phyloP scores from a whole-genome alignment of 2,113 vertebrate genomes.

The Halichoerus grypus region DNA sequence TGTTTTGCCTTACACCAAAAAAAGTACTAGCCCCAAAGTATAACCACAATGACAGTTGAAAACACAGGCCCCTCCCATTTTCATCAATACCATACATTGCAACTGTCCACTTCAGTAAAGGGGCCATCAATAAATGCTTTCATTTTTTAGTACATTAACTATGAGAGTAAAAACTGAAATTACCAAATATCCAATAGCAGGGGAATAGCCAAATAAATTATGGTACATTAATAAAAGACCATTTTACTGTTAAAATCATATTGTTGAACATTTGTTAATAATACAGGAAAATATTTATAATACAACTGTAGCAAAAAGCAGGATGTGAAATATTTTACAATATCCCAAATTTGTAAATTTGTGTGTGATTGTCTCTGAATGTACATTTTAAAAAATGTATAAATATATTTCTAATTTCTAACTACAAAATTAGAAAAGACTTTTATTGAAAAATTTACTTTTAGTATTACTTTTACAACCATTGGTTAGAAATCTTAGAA shows the following conservation, averaged over 20 bases:
- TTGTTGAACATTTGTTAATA: neutral
- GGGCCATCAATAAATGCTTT: neutral
- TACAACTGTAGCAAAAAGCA: neutral
- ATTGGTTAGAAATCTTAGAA: conserved; percentile 21
- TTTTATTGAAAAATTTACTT: neutral
- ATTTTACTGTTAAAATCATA: neutral
- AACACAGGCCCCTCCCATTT: neutral
- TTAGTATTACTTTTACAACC: neutral
- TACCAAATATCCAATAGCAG: neutral
- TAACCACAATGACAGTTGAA: neutral
- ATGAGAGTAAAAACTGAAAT: neutral
- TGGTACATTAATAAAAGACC: neutral
- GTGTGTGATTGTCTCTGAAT: neutral
- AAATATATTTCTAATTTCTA: neutral
- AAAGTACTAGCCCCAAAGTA: neutral
- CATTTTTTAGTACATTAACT: neutral
- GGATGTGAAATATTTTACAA: neutral
- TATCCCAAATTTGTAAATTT: neutral
- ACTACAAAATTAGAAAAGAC: neutral
- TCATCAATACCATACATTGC: neutral
- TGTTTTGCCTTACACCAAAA: neutral
- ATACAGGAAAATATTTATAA: neutral
- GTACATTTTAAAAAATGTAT: neutral
- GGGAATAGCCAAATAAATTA: neutral
- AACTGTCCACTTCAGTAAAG: neutral